Evolutionary conservation across 2,113 vertebrate species (phyloP).

Genomic region (Rhinogobius similis): DNA sequence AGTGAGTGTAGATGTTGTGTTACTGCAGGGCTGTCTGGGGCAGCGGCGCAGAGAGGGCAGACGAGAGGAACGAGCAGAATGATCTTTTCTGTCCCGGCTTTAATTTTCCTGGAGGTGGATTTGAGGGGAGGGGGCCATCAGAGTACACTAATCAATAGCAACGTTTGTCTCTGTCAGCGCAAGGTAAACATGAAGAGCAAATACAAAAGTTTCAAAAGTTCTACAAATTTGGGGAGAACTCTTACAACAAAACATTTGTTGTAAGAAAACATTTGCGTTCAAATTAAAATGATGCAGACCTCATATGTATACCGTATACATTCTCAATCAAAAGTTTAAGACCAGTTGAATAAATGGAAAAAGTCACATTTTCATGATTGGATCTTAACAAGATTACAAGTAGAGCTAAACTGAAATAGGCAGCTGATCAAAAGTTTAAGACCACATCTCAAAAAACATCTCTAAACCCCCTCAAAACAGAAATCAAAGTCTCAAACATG

Average conservation of each 20-base stretch:
- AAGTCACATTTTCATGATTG: too few relatives aligned
- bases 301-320: too few relatives aligned
- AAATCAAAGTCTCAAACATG: too few relatives aligned
- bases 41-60: slow-evolving; percentile 57
- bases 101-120: slow-evolving; percentile 59
- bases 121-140: slow-evolving; percentile 35
- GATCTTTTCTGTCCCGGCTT: slow-evolving; percentile 49
- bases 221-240: not conserved
- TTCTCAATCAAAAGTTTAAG: too few relatives aligned
- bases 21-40: slow-evolving; percentile 64
- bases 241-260: not conserved
- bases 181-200: slow-evolving; percentile 34
- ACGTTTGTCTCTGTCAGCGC: slow-evolving; percentile 58
- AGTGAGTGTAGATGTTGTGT: slow-evolving; percentile 48
- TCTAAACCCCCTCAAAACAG: too few relatives aligned
- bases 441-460: too few relatives aligned
- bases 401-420: too few relatives aligned
- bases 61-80: slow-evolving; percentile 39
- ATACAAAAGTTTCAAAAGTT: slow-evolving; percentile 27
- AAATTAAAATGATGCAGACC: too few relatives aligned
- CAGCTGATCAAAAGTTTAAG: too few relatives aligned
- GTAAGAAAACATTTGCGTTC: not conserved
- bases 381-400: too few relatives aligned
- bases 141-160: slow-evolving; percentile 52
- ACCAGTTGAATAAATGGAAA: too few relatives aligned